Evolutionary conservation across 1,140 invertebrate species (phyloP).

Genomic region (Drosophila mauritiana): DNA sequence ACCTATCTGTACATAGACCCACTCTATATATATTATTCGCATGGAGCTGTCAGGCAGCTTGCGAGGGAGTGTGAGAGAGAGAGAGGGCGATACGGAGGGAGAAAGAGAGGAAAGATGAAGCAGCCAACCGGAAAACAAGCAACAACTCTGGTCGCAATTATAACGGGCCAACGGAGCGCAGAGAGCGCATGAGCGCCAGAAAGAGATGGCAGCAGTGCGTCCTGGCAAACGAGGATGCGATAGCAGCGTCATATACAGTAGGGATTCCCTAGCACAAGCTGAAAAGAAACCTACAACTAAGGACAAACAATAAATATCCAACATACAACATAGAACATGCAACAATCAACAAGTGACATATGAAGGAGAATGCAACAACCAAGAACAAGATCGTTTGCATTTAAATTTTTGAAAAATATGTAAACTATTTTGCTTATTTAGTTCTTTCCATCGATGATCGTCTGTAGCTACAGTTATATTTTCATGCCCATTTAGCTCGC

Average conservation of each 20-base stretch:
- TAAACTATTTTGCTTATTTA: no score
- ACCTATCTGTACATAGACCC: constrained; percentile 6
- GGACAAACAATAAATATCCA: not conserved
- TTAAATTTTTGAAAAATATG: no score
- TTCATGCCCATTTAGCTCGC: constrained; percentile 84
- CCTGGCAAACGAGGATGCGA: constrained; percentile 29
- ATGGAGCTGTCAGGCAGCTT: not conserved
- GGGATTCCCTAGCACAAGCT: not conserved
- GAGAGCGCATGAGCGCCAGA: constrained; percentile 39
- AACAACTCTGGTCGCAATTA: constrained; percentile 71
- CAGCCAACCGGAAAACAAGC: constrained; percentile 84
- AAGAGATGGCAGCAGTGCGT: constrained; percentile 40
- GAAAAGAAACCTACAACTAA: not conserved
- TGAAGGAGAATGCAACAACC: no score
- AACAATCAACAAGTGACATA: not conserved
- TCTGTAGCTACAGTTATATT: constrained; percentile 68
- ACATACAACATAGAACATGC: not conserved
- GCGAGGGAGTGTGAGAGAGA: not conserved
- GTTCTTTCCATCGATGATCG: not conserved
- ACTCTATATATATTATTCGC: constrained; percentile 5
- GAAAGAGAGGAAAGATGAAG: constrained; percentile 7
- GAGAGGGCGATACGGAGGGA: not conserved
- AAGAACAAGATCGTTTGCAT: no score
- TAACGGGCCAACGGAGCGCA: constrained; percentile 54
- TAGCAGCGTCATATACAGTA: constrained; percentile 21